Conservation (phyloP, 2,113 vertebrate species). For the Zosterops borbonicus region DNA sequence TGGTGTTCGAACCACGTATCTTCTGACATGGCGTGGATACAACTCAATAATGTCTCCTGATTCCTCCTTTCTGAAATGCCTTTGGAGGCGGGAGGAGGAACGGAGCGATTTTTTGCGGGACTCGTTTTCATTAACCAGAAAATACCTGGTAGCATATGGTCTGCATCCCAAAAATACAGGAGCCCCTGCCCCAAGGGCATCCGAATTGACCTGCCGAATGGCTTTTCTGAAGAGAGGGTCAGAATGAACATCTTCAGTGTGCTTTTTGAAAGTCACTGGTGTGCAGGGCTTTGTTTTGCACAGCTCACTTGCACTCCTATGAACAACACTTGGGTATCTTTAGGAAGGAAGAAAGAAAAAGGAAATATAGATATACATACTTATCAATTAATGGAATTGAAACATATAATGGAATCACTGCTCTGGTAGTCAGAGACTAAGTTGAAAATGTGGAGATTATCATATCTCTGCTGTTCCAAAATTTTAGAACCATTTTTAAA, state of each 20-base stretch:
- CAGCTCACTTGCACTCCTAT: constrained; percentile 71
- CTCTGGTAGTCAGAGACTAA: neutral
- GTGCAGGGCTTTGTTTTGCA: constrained; percentile 74
- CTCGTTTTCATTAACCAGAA: constrained; percentile 82
- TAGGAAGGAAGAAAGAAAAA: neutral
- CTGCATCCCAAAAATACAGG: constrained; percentile 68
- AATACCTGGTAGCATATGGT: constrained; percentile 78
- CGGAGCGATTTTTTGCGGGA: constrained; percentile 75
- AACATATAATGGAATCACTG: neutral
- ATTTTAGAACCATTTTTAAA: neutral
- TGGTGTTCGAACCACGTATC: constrained; percentile 60
- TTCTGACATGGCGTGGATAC: constrained; percentile 77
- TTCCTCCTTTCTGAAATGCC: constrained; percentile 79
- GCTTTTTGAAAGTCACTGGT: constrained; percentile 31
- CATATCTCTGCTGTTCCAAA: neutral
- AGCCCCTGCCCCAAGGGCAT: constrained; percentile 44
- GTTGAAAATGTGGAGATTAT: neutral
- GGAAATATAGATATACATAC: neutral
- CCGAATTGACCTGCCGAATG: constrained; percentile 57
- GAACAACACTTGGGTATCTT: constrained; percentile 71
- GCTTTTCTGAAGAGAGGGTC: constrained; percentile 85
- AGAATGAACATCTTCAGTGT: constrained; percentile 72
- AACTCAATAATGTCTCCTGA: constrained; percentile 76
- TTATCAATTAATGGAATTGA: neutral
- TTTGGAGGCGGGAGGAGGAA: constrained; percentile 76